A percentile compares a stretch with the other conserved stretches of the same genome.
Evolutionary conservation across 2,797 vertebrate species (phyloP).

Genomic region (Hemibagrus guttatus): DNA sequence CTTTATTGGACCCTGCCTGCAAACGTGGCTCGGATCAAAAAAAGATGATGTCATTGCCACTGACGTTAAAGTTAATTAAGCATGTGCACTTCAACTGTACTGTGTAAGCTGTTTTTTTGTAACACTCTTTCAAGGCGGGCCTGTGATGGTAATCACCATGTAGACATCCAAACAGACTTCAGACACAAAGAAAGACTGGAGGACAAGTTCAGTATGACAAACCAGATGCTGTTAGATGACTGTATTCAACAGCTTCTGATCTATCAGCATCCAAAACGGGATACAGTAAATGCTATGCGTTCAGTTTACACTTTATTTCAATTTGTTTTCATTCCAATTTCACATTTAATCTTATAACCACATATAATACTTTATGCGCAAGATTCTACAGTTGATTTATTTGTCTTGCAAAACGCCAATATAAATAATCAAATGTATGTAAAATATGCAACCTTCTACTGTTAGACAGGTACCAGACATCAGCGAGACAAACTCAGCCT

Average conservation of each 20-base stretch:
- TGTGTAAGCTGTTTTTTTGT: not conserved
- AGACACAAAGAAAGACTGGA: not conserved
- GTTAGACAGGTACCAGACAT: not conserved
- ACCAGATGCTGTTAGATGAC: not conserved
- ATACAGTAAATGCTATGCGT: not conserved
- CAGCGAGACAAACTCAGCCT: too few species aligned
- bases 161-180: not conserved
- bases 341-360: not conserved
- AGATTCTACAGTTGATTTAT: not conserved
- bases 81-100: not conserved
- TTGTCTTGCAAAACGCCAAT: not conserved
- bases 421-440: not conserved
- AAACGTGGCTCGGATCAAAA: not conserved
- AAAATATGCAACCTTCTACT: not conserved
- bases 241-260: not conserved
- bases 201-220: not conserved
- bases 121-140: not conserved
- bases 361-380: not conserved
- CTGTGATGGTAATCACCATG: not conserved
- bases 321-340: not conserved
- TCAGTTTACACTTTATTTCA: not conserved
- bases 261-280: not conserved
- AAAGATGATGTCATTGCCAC: conserved; percentile 2
- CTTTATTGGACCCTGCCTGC: conserved; percentile 6
- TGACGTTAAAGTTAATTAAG: not conserved